Evolutionary conservation across 2,888 invertebrate species (phyloP), one percentile per base, ranked within the genome.

Genomic region (Cerastoderma edule): DNA sequence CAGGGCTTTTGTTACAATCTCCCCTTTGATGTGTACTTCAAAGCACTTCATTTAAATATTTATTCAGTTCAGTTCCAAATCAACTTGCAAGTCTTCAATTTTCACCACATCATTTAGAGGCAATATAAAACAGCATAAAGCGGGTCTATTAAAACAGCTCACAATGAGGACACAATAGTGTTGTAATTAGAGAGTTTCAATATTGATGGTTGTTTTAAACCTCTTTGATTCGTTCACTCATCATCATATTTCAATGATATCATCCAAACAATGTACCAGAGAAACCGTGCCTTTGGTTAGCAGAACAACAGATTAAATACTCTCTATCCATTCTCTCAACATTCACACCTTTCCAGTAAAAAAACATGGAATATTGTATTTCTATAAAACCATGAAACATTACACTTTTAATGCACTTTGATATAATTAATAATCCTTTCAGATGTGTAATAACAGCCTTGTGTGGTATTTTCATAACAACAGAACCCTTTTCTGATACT

Each of bases 21-120:
- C 32, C 64, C 50, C 78, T 81, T 81, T 81, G 81, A 81, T 78
- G 78, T 78, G 67, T 57, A 81, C 78, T 64, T 81, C 81, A 81
- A 81, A 81, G 81, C 81, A 78, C 56, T 66, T 71, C 75, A 81
- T 81, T 81, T 75, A 81, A 81, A 81, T 78, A 81, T 78, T 81
- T 78, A 81, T 75, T 80, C 79, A 69, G 78, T 78, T 79, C 69
- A 79, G 75, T 75, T 79, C 75, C 69, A 79, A 75, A 75, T 72
- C 79, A 75, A 75, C 79, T 72, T 72, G 72, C 74, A 66, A 73
- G 65, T 68, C 74, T 74, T 78, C 75, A 78, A 78, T 78, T 78
- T 78, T 78, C 72, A 53, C 68, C 74, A 78, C 77, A 69, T 73
- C 70, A 78, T 78, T 73, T 73, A 76, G 60, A 32, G 60, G 56